These are phyloP conservation scores for Entomobrya proxima DNA, from an alignment of 2,888 invertebrate genomes.

Conservation along the genomic window DNA sequence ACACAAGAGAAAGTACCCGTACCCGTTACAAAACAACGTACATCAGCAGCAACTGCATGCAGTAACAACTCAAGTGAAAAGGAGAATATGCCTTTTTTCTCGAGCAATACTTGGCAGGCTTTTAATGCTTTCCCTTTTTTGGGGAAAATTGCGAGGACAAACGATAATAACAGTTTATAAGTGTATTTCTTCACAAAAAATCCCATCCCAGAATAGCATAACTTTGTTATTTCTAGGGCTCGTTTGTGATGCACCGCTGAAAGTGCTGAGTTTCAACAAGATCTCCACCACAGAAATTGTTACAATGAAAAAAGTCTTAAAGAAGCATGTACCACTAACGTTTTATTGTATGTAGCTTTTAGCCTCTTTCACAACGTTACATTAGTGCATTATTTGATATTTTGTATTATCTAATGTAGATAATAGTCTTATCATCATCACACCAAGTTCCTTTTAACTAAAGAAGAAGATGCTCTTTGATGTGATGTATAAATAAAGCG, in stretches of 20 bases:
- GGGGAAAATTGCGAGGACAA: constrained; percentile 6
- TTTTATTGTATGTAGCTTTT: neutral
- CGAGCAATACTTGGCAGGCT: constrained; percentile 5
- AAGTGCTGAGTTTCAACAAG: neutral
- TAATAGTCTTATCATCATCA: constrained; percentile 17
- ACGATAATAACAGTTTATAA: constrained; percentile 17
- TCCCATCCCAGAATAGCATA: neutral
- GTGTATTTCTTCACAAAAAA: neutral
- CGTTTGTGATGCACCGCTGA: constrained; percentile 21
- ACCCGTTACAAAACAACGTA: neutral
- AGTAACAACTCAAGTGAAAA: neutral
- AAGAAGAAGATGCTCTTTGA: neutral
- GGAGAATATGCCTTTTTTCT: neutral
- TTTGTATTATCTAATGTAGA: constrained; percentile 11
- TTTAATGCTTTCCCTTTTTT: neutral
- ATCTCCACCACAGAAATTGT: neutral
- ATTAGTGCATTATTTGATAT: neutral
- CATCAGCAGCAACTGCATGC: constrained; percentile 11
- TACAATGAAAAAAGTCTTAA: neutral
- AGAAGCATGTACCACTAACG: neutral
- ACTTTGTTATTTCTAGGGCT: constrained; percentile 17
- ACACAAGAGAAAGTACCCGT: constrained; percentile 4
- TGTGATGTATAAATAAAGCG: constrained; percentile 37
- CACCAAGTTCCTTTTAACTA: neutral
- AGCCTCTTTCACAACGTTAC: neutral